phyloP scores from a whole-genome alignment of 2,888 invertebrate species.

The Polyommatus iphigenia region DNA sequence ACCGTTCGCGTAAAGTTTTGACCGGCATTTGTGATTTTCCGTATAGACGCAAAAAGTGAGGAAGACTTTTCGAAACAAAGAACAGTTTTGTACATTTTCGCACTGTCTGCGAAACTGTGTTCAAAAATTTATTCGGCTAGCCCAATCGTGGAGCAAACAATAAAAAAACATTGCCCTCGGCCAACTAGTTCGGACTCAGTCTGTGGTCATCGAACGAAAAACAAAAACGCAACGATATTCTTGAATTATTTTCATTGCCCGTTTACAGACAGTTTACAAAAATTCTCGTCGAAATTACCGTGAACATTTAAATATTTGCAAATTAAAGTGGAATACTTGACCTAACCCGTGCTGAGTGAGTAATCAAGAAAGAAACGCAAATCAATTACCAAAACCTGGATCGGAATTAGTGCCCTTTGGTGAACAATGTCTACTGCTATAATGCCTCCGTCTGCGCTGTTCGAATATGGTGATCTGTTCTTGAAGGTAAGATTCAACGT shows the following conservation, averaged over 20 bases:
- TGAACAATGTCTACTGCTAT: conserved; percentile 87
- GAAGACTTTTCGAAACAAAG: conserved; percentile 76
- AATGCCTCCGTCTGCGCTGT: conserved; percentile 87
- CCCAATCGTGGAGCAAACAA: conserved; percentile 58
- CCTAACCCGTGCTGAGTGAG: conserved; percentile 71
- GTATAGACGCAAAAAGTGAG: conserved; percentile 76
- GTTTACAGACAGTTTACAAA: conserved; percentile 62
- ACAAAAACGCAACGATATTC: conserved; percentile 73
- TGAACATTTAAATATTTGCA: conserved; percentile 62
- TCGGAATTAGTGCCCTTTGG: conserved; percentile 66
- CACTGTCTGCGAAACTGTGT: conserved; percentile 77
- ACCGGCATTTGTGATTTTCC: conserved; percentile 74
- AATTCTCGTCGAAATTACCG: conserved; percentile 67
- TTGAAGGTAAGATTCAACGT: conserved; percentile 81
- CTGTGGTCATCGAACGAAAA: conserved; percentile 74
- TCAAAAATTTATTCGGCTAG: conserved; percentile 68
- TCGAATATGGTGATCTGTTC: conserved; percentile 87
- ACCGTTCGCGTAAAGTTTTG: conserved; percentile 77
- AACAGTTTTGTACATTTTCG: conserved; percentile 81
- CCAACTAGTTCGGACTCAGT: conserved; percentile 74
- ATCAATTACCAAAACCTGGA: conserved; percentile 64
- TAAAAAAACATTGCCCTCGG: conserved; percentile 60
- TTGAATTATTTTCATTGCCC: conserved; percentile 58
- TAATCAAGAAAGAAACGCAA: conserved; percentile 61
- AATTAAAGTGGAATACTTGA: conserved; percentile 73